Percentiles rank a stretch among this genome's conserved stretches.
These are phyloP conservation scores for Scyliorhinus canicula DNA, from an alignment of 2,797 vertebrate species.

Conservation along the genomic window DNA sequence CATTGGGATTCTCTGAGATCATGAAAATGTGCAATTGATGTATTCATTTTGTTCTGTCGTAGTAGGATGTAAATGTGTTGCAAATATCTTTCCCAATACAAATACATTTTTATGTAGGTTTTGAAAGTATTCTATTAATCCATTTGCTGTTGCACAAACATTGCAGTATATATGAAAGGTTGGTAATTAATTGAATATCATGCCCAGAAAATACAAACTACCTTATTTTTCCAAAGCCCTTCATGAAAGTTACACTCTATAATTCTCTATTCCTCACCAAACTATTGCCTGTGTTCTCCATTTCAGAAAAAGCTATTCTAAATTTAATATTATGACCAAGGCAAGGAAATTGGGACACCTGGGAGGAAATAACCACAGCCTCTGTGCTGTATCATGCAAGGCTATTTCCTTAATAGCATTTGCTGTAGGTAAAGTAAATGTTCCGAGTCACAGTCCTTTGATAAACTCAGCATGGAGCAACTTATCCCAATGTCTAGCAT, in stretches of 20 bases:
- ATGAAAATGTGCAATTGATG: no score
- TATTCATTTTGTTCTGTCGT: neutral
- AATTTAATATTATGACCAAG: slow-evolving; percentile 3
- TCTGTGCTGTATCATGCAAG: neutral
- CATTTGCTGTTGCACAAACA: neutral
- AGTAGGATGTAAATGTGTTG: neutral
- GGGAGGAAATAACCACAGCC: neutral
- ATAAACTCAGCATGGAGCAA: neutral
- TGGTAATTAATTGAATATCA: neutral
- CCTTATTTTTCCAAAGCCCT: neutral
- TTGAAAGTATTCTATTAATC: neutral
- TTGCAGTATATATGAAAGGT: neutral
- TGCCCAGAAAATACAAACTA: neutral
- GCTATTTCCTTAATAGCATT: neutral
- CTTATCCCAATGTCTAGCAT: slow-evolving; percentile 1
- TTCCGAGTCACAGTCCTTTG: neutral
- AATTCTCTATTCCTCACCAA: neutral
- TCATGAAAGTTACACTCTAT: neutral
- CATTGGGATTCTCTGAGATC: neutral
- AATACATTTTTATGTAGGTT: neutral
- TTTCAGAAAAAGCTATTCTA: neutral
- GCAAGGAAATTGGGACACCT: neutral
- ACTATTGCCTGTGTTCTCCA: neutral
- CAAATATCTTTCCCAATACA: neutral
- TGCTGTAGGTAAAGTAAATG: neutral